Evolutionary conservation across 2,888 invertebrate species (phyloP).

Genomic region (Andrena bucephala): DNA sequence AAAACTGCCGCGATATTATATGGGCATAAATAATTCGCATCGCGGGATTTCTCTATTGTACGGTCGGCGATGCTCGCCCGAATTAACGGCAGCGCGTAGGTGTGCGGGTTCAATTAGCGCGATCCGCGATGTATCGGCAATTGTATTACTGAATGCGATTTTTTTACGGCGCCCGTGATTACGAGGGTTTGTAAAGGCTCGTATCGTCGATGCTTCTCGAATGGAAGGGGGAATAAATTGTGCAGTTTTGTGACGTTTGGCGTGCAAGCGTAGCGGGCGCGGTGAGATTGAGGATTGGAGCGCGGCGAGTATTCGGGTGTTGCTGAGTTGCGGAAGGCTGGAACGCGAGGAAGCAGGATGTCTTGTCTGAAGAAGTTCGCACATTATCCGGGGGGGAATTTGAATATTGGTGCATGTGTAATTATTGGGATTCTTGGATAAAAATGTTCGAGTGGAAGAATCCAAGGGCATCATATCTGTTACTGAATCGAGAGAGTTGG

Average conservation of each 20-base stretch:
- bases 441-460: too few relatives aligned
- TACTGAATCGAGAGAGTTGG: too few relatives aligned
- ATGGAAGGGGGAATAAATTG: not conserved
- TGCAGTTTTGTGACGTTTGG: not conserved
- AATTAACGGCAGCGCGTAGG: constrained; percentile 36
- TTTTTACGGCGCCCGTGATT: constrained; percentile 45
- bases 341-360: too few relatives aligned
- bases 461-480: too few relatives aligned
- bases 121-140: constrained; percentile 46
- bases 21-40: constrained; percentile 53
- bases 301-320: too few relatives aligned
- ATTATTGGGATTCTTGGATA: too few relatives aligned
- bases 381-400: too few relatives aligned
- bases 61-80: constrained; percentile 23
- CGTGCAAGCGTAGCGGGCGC: not conserved
- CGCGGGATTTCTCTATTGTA: constrained; percentile 49
- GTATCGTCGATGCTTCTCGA: not conserved
- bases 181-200: constrained; percentile 30
- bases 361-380: too few relatives aligned
- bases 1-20: constrained; percentile 24
- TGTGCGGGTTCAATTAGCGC: constrained; percentile 43
- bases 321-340: too few relatives aligned
- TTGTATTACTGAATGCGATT: constrained; percentile 35
- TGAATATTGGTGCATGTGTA: too few relatives aligned
- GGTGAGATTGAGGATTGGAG: too few relatives aligned